Evolutionary conservation across 2,888 invertebrate species (phyloP), one percentile per base, ranked within the genome.

Genomic region (Congeria kusceri): DNA sequence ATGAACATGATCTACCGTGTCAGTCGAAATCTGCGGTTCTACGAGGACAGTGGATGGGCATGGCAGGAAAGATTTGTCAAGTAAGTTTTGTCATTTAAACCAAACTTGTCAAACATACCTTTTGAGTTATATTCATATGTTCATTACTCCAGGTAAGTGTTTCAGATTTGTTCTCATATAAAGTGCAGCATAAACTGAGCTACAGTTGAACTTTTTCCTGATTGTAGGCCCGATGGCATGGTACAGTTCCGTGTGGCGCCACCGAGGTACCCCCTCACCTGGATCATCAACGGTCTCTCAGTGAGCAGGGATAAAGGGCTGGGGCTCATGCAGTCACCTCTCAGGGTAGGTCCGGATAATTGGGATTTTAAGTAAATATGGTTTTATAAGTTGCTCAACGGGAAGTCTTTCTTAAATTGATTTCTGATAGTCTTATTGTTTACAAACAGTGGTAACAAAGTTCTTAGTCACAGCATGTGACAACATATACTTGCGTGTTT

Each of bases 21-120:
- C 93, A 98, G 97, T 94, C 95, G 97, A 77, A 96, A 98, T 76
- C 96, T 97, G 91, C 95, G 98, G 0, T 97, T 98, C 92, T 98
- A 98, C 94, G 97, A 98, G 90, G 98, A 98, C 93, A 97, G 97
- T 77, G 96, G 97, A 73, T 99, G 98, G 98, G 94, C 98, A 68
- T 99, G 98, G 98, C 96, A 96, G 80, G 98, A 98, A 69, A 88
- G 90, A 77, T 93, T 92, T 86, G 90, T 92, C 27, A 93, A 92
- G 93, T 93, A 79, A 84, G 92, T 78, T 20, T 13, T 11, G 28
- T 44, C 25, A 9, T 23, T 28, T 28, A 29, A 27, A 28, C 28
- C 28, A 28, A 15, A 39, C 15, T 39, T 11, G 39, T 3, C 39
- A 3, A 11, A 59, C 28, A 7, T 28, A 59, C 18, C 7, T 5